These are phyloP conservation scores for Akabosia matsudoensis DNA, from an alignment of 1,140 invertebrate genomes.

Conservation along the genomic window DNA sequence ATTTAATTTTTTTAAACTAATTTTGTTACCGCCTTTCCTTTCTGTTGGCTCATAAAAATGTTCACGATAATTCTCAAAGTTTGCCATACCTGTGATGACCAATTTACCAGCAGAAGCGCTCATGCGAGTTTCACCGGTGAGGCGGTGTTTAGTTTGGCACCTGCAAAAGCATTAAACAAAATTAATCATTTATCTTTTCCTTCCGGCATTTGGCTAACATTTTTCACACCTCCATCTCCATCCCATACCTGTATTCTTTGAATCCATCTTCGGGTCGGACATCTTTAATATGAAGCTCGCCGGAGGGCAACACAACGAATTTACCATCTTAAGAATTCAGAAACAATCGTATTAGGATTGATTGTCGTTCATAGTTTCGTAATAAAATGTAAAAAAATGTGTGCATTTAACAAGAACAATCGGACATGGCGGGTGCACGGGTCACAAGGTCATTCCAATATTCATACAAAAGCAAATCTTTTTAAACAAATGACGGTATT, in stretches of 20 bases:
- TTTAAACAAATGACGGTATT: no score
- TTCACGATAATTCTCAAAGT: neutral
- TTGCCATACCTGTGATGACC: constrained; percentile 85
- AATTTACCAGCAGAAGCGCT: constrained; percentile 89
- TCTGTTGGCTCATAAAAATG: neutral
- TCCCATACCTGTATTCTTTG: constrained; percentile 58
- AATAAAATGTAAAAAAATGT: constrained; percentile 24
- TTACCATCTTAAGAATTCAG: constrained; percentile 80
- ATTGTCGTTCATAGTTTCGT: neutral
- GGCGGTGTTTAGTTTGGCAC: constrained; percentile 87
- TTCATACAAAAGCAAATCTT: neutral
- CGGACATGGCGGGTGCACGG: constrained; percentile 48
- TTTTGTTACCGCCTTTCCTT: constrained; percentile 13
- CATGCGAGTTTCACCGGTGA: constrained; percentile 87
- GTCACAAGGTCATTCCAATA: constrained; percentile 29
- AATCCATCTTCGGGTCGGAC: constrained; percentile 89
- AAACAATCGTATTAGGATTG: constrained; percentile 16
- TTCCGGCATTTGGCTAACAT: neutral
- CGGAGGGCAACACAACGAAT: constrained; percentile 87
- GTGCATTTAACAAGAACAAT: constrained; percentile 45
- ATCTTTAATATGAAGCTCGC: constrained; percentile 88
- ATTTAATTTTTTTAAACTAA: no score
- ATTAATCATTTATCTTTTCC: neutral
- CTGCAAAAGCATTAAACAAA: constrained; percentile 73
- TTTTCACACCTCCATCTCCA: neutral